Base-by-base conservation (phyloP, 37 sponge, comb jelly and placozoan genomes). In the Dysidea cf. avara region DNA sequence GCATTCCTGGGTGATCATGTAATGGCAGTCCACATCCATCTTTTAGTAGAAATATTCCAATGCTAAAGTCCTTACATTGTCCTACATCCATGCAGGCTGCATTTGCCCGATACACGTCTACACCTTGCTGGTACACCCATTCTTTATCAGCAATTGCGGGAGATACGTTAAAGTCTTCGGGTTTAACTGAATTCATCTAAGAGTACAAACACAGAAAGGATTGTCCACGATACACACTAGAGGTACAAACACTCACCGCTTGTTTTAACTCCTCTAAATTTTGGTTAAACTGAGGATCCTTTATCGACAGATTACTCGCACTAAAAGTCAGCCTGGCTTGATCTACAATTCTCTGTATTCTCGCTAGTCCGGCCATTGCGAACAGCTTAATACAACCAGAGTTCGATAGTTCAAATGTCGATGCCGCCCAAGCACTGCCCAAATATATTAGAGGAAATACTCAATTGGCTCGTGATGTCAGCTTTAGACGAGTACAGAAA, bases 1-100 rank as follows among this genome's bases (percentile, higher is more conserved):
- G 77, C 90, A 90, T 90, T 4, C 76, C 77, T 0, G 90, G 90
- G 48, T 90, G 90, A 31, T 90, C 81, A 57, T 90, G 90, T 0
- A 90, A 60, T 0, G 90, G 90, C 58, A 90, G 81, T 14, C 49
- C 21, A 18, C 69, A 66, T 33, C 76, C 50, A 1, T 85, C 76
- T 59, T 84, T 84, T 26, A 90, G 28, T 21, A 90, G 39, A 38
- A 90, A 90, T 30, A 90, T 58, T n/a, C 75, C 76, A n/a, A 84
- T 32, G 25, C 59, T 80, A 50, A 83, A 90, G 0, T 76, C 77
- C 9, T 65, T 33, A 46, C 79, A 79, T 5, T 81, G 61, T 46
- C 80, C 78, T 0, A 90, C 72, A 36, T 84, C 85, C 61, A 84
- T 84, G 50, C 84, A 90, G 0, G 90, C 76, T 0, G 85, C 66